Base-by-base conservation (phyloP, 2,797 vertebrate genomes). In the Sarcophilus harrisii region DNA sequence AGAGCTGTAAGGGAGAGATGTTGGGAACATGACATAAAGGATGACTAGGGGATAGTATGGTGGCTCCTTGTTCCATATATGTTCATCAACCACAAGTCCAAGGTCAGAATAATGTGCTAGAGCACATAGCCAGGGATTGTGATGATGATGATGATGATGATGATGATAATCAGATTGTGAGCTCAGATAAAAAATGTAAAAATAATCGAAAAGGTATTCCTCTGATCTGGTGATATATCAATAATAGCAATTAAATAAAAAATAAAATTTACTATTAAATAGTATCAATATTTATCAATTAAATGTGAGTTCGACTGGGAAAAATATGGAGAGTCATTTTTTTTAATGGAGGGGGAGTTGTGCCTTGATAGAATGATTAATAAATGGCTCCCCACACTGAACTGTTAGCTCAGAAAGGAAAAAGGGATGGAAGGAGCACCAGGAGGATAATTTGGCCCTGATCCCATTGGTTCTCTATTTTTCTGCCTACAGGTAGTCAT, bases 151-250 rank as follows among this genome's bases (percentile, higher is more conserved):
- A 58, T 60, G 29, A 58, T n/a, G n/a, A n/a, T n/a, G 21, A 58
- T 58, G 21, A 62, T 12, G 10, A 32, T 30, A 96, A 95, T 57
- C 55, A 93, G 73, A 32, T 91, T 62, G 91, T 95, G 87, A 97
- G 96, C 59, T 16, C 62, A 96, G 92, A 94, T 60, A 94, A 95
- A 96, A 97, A 95, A 90, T 97, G 59, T 93, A 93, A 96, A 60
- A 95, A 96, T 96, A 93, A 66, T 49, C 21, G 52, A 73, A 95
- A 93, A 94, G 92, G 73, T 94, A 55, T 96, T 60, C 89, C 32
- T 0, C 55, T 60, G 9, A 66, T n/a, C 13, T 12, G 4, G 11
- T 62, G 60, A 62, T 32, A 62, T 32, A 62, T 62, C 30, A 32
- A 52, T 52, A 52, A 5, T 52, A 52, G 5, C 52, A 52, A 52